Evolutionary conservation across 2,888 invertebrate genomes (phyloP).

Genomic region (Cephalotes varians): DNA sequence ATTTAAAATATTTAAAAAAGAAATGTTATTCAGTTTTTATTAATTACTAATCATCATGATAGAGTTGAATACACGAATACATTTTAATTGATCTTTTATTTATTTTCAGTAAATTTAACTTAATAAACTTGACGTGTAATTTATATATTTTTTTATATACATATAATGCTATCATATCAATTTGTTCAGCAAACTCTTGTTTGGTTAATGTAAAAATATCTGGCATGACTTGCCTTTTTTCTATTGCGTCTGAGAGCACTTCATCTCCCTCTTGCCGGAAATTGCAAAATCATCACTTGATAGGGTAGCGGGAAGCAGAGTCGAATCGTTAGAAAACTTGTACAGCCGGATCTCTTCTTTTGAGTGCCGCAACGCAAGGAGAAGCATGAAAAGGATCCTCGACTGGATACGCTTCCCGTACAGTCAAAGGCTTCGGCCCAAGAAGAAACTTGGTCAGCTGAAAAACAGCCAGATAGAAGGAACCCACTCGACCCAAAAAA

Average conservation of each 20-base stretch:
- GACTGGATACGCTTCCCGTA: slow-evolving; percentile 52
- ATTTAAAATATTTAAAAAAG: not conserved
- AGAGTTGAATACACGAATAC: not conserved
- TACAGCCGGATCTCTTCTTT: slow-evolving; percentile 46
- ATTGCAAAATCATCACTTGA: slow-evolving; percentile 48
- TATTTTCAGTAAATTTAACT: not conserved
- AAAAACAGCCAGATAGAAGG: slow-evolving; percentile 64
- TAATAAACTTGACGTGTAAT: not conserved
- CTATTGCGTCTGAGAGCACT: slow-evolving; percentile 6
- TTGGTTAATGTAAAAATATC: not conserved
- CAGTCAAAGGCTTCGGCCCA: slow-evolving; percentile 62
- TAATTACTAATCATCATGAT: not conserved
- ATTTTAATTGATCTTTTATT: not conserved
- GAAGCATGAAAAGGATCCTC: slow-evolving; percentile 64
- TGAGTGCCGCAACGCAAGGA: slow-evolving; percentile 36
- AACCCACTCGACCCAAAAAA: slow-evolving; percentile 74
- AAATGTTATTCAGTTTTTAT: not conserved
- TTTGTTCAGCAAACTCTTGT: not conserved
- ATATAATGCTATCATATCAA: not conserved
- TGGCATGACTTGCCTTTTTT: slow-evolving; percentile 1
- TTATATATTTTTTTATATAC: not conserved
- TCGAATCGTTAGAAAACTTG: slow-evolving; percentile 54
- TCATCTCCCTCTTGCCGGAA: slow-evolving; percentile 4
- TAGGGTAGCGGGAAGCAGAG: slow-evolving; percentile 36
- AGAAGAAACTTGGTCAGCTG: slow-evolving; percentile 60